phyloP scores from a whole-genome alignment of 2,113 vertebrate genomes.

The Pseudois nayaur region DNA sequence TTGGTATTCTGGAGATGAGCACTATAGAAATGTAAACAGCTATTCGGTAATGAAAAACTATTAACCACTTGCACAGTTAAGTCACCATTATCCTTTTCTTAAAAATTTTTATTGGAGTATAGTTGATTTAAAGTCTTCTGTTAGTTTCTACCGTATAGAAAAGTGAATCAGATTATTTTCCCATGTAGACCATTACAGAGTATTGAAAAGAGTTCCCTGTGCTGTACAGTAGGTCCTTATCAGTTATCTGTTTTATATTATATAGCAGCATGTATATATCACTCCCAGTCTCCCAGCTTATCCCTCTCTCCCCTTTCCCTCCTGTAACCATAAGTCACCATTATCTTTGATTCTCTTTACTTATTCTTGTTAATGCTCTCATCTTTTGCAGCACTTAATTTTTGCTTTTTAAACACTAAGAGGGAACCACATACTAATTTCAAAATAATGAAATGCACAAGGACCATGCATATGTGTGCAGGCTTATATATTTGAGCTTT shows the following conservation, averaged over 20 bases:
- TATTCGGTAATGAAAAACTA: not conserved
- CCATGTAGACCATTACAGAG: not conserved
- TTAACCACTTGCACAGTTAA: not conserved
- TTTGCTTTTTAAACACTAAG: not conserved
- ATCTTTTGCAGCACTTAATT: not conserved
- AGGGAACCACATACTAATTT: not conserved
- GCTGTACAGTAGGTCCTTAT: not conserved
- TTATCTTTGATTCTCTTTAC: not conserved
- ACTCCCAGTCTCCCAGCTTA: not conserved
- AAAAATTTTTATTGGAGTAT: not conserved
- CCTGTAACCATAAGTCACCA: not conserved
- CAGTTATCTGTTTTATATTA: not conserved
- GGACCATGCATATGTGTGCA: not conserved
- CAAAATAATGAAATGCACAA: not conserved
- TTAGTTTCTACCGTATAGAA: not conserved
- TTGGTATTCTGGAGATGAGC: not conserved
- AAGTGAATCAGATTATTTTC: not conserved
- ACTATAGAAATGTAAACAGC: not conserved
- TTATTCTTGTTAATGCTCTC: not conserved
- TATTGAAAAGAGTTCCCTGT: not conserved
- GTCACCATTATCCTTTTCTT: not conserved
- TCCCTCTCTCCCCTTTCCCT: not conserved
- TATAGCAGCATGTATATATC: not conserved
- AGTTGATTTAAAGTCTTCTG: not conserved
- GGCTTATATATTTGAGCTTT: not conserved